Evolutionary conservation across 2,888 invertebrate species (phyloP).

Genomic region (Acheta domesticus): DNA sequence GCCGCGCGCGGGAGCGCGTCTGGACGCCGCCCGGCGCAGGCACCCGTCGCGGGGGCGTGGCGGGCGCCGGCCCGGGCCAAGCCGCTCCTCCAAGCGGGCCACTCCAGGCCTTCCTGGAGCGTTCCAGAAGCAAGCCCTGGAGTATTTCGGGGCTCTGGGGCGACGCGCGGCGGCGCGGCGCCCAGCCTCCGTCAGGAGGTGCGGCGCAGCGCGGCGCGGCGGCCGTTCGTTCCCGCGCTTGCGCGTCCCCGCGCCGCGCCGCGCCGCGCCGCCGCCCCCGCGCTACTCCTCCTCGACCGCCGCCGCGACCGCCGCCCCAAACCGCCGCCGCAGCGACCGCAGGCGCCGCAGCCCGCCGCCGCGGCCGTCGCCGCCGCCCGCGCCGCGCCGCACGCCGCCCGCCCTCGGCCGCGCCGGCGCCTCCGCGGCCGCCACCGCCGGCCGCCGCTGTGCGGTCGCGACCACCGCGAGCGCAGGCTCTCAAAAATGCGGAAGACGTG

Average conservation of each 20-base stretch:
- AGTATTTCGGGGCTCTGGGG: slow-evolving; percentile 1
- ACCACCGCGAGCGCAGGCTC: not conserved
- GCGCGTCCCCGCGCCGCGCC: not conserved
- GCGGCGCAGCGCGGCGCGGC: not conserved
- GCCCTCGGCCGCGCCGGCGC: not conserved
- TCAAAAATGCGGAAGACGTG: not conserved
- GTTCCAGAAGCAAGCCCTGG: not conserved
- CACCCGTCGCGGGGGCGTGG: too few relatives aligned
- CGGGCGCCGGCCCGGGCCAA: too few relatives aligned
- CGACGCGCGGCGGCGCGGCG: not conserved
- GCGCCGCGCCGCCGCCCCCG: not conserved
- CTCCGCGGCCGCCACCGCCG: not conserved
- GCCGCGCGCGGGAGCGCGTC: too few relatives aligned
- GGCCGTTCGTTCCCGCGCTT: not conserved
- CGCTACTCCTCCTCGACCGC: not conserved
- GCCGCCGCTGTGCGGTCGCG: not conserved
- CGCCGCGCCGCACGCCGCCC: not conserved
- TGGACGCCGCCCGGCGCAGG: too few relatives aligned
- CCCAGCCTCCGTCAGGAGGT: not conserved
- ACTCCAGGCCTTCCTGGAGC: not conserved
- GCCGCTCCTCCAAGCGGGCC: not conserved
- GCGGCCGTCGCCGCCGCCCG: not conserved
- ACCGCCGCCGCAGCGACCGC: not conserved
- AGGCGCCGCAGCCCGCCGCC: not conserved
- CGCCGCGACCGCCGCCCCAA: not conserved